Percentiles rank a stretch among this genome's conserved stretches.
phyloP scores from a whole-genome alignment of 2,797 vertebrate species.

The Acridotheres tristis region DNA sequence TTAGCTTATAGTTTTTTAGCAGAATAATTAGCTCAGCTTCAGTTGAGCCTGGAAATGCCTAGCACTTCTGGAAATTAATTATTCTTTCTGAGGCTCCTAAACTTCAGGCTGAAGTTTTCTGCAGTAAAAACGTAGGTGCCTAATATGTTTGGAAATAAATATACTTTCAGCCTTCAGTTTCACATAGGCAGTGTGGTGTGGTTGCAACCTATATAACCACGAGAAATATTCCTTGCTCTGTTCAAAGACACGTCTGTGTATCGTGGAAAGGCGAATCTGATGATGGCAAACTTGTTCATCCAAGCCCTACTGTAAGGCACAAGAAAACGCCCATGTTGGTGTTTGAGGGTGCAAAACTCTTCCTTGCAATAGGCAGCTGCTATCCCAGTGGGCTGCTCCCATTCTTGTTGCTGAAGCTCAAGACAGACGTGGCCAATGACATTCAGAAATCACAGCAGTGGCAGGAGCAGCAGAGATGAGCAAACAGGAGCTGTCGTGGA shows the following conservation, averaged over 20 bases:
- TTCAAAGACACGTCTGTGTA: neutral
- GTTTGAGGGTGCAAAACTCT: neutral
- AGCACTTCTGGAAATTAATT: neutral
- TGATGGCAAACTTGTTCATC: neutral
- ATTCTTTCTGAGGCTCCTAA: neutral
- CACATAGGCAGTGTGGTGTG: neutral
- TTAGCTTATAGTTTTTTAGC: neutral
- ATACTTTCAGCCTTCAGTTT: neutral
- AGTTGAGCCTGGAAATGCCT: neutral
- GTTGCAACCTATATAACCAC: neutral
- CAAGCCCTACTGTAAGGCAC: accelerated
- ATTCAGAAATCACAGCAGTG: neutral
- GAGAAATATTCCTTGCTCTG: neutral
- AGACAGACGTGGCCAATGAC: neutral
- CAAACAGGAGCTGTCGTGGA: neutral
- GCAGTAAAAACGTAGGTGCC: neutral
- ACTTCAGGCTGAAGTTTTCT: neutral
- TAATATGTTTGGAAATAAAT: neutral
- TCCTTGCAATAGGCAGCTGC: neutral
- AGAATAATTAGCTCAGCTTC: neutral
- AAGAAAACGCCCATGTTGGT: neutral
- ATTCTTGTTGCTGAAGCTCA: neutral
- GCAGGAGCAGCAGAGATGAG: neutral
- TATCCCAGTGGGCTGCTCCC: accelerated
- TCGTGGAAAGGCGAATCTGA: neutral